phyloP scores from a whole-genome alignment of 2,888 invertebrate species.

The Xanthostigma xanthostigma region DNA sequence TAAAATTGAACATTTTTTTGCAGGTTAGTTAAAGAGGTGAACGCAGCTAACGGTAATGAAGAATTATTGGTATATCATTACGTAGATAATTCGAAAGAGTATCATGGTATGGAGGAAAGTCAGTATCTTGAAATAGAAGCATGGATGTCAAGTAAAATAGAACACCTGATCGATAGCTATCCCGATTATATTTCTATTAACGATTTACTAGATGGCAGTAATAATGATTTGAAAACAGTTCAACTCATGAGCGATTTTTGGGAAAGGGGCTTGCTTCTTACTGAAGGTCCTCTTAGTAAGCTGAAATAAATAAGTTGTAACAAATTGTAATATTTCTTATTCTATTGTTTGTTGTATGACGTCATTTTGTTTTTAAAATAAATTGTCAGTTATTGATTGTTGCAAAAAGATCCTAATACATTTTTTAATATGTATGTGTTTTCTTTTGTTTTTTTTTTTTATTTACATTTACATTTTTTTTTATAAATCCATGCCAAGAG shows the following conservation, averaged over 20 bases:
- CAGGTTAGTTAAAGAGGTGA: constrained; percentile 49
- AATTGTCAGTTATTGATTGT: too few relatives aligned
- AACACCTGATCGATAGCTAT: constrained; percentile 54
- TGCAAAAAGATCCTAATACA: too few relatives aligned
- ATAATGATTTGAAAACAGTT: constrained; percentile 48
- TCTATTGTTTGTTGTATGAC: too few relatives aligned
- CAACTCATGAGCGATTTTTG: constrained; percentile 58
- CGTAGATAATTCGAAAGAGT: constrained; percentile 71
- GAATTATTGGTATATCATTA: constrained; percentile 51
- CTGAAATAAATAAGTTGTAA: too few relatives aligned
- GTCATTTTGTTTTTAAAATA: too few relatives aligned
- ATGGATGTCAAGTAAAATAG: constrained; percentile 51
- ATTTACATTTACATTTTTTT: too few relatives aligned
- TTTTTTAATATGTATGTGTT: too few relatives aligned
- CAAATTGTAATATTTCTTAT: too few relatives aligned
- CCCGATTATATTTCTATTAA: constrained; percentile 63
- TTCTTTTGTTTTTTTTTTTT: too few relatives aligned
- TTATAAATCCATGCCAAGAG: too few relatives aligned
- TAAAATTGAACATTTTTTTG: too few relatives aligned
- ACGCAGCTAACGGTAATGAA: constrained; percentile 27
- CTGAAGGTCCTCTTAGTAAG: constrained; percentile 38
- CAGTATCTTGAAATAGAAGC: constrained; percentile 61
- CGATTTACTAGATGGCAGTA: constrained; percentile 42
- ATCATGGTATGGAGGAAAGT: constrained; percentile 59
- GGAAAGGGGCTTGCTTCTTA: constrained; percentile 68